Evolutionary conservation across 2,888 invertebrate species (phyloP).

Genomic region (Erebia epiphron): DNA sequence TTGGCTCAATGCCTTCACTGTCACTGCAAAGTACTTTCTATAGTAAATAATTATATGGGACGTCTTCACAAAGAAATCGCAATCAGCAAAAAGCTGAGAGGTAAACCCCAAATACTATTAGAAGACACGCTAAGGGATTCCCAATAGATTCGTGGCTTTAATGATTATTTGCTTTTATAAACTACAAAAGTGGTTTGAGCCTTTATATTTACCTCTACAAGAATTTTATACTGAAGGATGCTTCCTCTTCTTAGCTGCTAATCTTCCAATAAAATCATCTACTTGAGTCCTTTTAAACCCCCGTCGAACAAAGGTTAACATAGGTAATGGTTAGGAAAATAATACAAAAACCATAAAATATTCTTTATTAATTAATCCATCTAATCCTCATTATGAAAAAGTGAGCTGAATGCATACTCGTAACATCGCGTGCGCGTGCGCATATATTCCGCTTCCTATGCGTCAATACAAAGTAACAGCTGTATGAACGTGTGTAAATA

Average conservation of each 20-base stretch:
- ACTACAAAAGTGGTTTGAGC: background rate
- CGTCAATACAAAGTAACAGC: conserved; percentile 45
- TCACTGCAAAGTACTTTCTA: conserved; percentile 45
- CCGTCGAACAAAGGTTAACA: too few species aligned
- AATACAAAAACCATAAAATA: background rate
- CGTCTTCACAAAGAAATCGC: conserved; percentile 6
- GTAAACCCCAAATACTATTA: too few species aligned
- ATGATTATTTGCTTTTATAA: background rate
- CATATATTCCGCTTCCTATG: conserved; percentile 65
- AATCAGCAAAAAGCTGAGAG: too few species aligned
- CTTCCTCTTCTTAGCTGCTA: too few species aligned
- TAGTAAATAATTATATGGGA: conserved; percentile 13
- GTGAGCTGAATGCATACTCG: conserved; percentile 32
- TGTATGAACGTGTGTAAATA: conserved; percentile 45
- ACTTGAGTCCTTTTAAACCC: too few species aligned
- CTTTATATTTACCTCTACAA: too few species aligned
- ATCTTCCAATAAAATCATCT: too few species aligned
- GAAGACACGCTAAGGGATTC: too few species aligned
- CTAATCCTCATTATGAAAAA: conserved; percentile 34
- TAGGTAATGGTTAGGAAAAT: background rate
- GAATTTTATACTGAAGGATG: background rate
- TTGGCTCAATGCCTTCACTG: conserved; percentile 53
- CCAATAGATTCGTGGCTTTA: too few species aligned
- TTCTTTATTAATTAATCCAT: conserved; percentile 13
- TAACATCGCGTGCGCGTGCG: conserved; percentile 49